These are phyloP conservation scores for Podocnemis expansa DNA, from an alignment of 2,113 vertebrate species.

Conservation along the genomic window DNA sequence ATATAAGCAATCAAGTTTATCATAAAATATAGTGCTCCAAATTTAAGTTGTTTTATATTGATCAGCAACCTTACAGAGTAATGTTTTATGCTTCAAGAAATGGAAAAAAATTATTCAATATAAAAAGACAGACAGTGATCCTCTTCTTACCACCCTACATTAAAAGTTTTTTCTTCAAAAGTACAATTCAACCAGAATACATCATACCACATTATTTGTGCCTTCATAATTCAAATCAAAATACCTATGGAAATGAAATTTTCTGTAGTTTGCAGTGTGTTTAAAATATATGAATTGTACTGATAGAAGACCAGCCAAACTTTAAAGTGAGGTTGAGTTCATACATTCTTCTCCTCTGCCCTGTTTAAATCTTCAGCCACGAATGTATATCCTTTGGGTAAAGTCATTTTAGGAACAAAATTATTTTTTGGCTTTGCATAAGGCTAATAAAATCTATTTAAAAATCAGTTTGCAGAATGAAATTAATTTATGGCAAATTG, in stretches of 20 bases:
- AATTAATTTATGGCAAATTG: neutral
- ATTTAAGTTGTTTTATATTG: conserved; percentile 40
- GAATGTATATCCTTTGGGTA: neutral
- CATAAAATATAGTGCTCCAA: neutral
- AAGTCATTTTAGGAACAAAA: neutral
- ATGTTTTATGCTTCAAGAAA: neutral
- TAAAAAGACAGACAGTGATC: neutral
- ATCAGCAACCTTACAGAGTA: conserved; percentile 31
- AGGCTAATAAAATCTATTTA: neutral
- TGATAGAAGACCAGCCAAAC: neutral
- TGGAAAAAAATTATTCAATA: neutral
- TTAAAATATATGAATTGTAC: neutral
- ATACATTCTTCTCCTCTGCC: neutral
- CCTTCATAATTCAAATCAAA: neutral
- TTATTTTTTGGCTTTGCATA: neutral
- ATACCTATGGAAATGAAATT: neutral
- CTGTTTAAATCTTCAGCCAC: neutral
- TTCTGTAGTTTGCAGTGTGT: neutral
- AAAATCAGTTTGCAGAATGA: neutral
- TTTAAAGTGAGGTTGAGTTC: neutral
- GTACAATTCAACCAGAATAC: neutral
- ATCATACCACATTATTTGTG: neutral
- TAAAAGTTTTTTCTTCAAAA: neutral
- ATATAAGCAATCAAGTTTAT: conserved; percentile 53
- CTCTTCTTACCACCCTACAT: neutral